Evolutionary conservation across 2,888 invertebrate genomes (phyloP), one percentile per base, ranked within the genome.

Genomic region (Nipponacmea schrenckii): DNA sequence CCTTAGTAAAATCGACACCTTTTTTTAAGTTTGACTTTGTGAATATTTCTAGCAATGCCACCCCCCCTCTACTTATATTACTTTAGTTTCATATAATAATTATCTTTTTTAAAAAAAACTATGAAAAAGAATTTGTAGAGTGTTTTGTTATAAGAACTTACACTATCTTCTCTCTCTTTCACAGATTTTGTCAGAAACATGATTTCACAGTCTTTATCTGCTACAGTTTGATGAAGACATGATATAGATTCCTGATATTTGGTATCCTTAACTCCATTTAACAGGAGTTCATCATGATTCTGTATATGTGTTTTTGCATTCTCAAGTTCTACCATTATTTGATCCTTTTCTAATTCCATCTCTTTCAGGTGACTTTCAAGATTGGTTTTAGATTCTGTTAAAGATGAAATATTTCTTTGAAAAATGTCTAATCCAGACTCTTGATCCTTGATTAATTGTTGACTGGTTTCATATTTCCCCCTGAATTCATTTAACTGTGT

Each of bases 291-390:
- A 20, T 50, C 20, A 20, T 10, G 20, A 20, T 17, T 50, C 50
- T 8, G 14, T 10, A 10, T 20, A 17, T 50, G n/a, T 20, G 50
- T 50, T 17, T 50, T 14, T 17, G 20, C 50, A 17, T 50, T 2
- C 39, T 76, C 72, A 62, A 74, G 67, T 44, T 68, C 65, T 62
- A 76, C 15, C 24, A 77, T 69, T 56, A 75, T 56, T 44, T 75
- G 68, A 39, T 12, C 62, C 31, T 70, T 70, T 27, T 76, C 74
- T 50, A 74, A 20, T 50, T 78, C 73, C 15, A 68, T 50, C 64
- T 75, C 56, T 45, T 69, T 24, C 14, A 70, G 14, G 14, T 67
- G 44, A 62, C 26, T 62, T 26, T 64, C 65, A 20, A 50, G 50
- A 20, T 20, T 8, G 50, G 8, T 50, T 14, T 50, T 20, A 17